Evolutionary conservation across 1,140 invertebrate genomes (phyloP).

Genomic region (Euschistus heros): DNA sequence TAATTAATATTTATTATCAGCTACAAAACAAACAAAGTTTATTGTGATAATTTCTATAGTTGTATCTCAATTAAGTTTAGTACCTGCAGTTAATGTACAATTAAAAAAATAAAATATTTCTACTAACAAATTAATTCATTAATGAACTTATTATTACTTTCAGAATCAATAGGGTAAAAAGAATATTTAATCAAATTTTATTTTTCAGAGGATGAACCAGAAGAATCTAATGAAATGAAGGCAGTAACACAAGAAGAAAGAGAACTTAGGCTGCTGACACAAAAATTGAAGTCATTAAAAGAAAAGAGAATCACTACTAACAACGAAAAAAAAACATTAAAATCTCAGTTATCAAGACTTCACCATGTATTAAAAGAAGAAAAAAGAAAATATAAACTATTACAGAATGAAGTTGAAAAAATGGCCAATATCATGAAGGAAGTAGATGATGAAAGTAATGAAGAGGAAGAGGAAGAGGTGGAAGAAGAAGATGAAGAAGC

Average conservation of each 20-base stretch:
- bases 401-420: constrained; percentile 80
- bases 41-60: no score
- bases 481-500: constrained; percentile 56
- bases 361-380: constrained; percentile 52
- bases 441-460: constrained; percentile 55
- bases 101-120: no score
- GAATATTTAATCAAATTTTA: neutral
- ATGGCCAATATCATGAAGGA: constrained; percentile 76
- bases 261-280: constrained; percentile 60
- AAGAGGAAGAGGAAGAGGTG: constrained; percentile 41
- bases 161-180: no score
- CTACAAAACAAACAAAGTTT: no score
- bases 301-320: constrained; percentile 64
- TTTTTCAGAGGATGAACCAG: constrained; percentile 4
- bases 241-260: constrained; percentile 52
- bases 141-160: no score
- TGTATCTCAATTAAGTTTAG: no score
- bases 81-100: no score
- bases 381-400: constrained; percentile 36
- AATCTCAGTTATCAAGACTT: constrained; percentile 67
- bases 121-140: no score
- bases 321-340: constrained; percentile 64
- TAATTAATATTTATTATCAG: no score
- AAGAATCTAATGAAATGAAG: constrained; percentile 32
- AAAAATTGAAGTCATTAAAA: constrained; percentile 66